phyloP scores from a whole-genome alignment of 2,797 vertebrate species.

The Leuciscus waleckii region DNA sequence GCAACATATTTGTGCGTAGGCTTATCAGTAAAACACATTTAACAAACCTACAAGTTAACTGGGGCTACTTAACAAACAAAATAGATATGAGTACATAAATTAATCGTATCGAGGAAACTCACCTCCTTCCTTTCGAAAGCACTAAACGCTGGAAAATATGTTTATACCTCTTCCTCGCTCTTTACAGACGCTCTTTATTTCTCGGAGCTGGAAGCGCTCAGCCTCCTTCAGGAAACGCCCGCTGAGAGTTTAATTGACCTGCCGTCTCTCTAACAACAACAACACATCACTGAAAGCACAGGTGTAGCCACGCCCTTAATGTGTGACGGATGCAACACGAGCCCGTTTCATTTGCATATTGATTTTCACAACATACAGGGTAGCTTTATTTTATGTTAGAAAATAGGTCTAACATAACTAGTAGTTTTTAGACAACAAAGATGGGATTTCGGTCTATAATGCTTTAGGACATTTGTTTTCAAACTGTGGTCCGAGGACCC shows the following conservation, averaged over 20 bases:
- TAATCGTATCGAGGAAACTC: not conserved
- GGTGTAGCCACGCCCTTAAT: conserved; percentile 28
- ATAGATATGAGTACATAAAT: not conserved
- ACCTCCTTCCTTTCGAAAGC: conserved; percentile 4
- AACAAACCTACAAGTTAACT: not conserved
- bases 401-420: not conserved
- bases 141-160: not conserved
- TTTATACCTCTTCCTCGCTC: not conserved
- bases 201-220: not conserved
- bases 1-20: no score
- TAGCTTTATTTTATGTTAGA: not conserved
- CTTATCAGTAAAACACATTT: not conserved
- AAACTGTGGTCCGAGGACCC: not conserved
- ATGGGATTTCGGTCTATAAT: not conserved
- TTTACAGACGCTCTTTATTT: not conserved
- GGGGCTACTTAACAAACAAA: not conserved
- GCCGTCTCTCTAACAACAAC: not conserved
- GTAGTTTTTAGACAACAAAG: not conserved
- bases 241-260: not conserved
- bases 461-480: not conserved
- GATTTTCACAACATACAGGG: not conserved
- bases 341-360: not conserved
- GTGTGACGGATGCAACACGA: not conserved
- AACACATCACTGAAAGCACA: conserved; percentile 25
- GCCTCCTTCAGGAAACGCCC: conserved; percentile 7